These are phyloP conservation scores for Drosophila neocordata DNA, from an alignment of 1,140 invertebrate species.

Conservation along the genomic window DNA sequence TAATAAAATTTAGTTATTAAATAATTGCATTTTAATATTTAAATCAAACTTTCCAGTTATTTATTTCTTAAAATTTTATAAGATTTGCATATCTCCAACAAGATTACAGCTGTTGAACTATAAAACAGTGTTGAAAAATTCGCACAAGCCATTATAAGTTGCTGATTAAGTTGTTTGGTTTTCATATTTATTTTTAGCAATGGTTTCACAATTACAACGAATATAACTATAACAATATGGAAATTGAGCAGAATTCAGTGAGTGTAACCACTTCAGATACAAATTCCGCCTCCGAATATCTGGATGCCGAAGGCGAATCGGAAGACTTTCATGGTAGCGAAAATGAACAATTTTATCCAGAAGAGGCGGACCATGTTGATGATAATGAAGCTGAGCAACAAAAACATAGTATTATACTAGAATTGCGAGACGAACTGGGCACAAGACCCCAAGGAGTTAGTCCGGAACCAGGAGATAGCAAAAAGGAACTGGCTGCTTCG, in stretches of 20 bases:
- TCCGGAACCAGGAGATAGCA: conserved; percentile 42
- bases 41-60: no score
- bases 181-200: conserved; percentile 43
- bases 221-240: conserved; percentile 40
- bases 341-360: conserved; percentile 44
- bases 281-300: conserved; percentile 62
- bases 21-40: no score
- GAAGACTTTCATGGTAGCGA: conserved; percentile 44
- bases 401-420: conserved; percentile 73
- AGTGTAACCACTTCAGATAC: conserved; percentile 53
- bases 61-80: no score
- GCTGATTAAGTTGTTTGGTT: conserved; percentile 37
- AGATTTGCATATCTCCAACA: background rate
- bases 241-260: conserved; percentile 67
- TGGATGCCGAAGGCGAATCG: conserved; percentile 68
- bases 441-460: conserved; percentile 36
- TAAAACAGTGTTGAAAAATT: conserved; percentile 23
- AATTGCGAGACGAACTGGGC: conserved; percentile 54
- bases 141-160: conserved; percentile 7
- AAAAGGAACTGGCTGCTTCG: conserved; percentile 49
- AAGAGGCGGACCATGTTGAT: conserved; percentile 59
- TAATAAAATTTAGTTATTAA: no score
- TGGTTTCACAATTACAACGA: conserved; percentile 20
- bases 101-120: conserved; percentile 16
- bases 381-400: conserved; percentile 51